A percentile compares a stretch with the other conserved stretches of the same genome.
These are phyloP conservation scores for Crocidura indochinensis DNA, from an alignment of 2,797 vertebrate species.

Conservation along the genomic window DNA sequence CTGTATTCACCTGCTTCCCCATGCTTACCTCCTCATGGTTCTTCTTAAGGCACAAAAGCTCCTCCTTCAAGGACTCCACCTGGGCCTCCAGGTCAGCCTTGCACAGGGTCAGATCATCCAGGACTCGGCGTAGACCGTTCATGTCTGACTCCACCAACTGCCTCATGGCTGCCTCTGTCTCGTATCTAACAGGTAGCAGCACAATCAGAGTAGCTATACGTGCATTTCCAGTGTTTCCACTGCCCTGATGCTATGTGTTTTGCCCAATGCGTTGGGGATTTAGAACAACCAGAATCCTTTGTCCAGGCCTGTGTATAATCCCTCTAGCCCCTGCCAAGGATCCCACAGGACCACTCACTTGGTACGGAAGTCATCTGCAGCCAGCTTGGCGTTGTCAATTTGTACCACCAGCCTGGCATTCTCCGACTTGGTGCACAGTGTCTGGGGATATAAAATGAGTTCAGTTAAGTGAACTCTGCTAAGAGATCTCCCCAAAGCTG, in stretches of 20 bases:
- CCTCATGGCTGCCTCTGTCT: conserved; percentile 83
- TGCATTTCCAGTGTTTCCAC: background rate
- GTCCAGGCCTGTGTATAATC: background rate
- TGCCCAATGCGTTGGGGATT: background rate
- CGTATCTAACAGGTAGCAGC: conserved; percentile 68
- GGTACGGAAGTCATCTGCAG: conserved; percentile 82
- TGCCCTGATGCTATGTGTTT: background rate
- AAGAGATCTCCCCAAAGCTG: background rate
- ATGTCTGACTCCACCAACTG: conserved; percentile 85
- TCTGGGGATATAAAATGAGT: conserved; percentile 86
- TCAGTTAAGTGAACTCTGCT: conserved; percentile 9
- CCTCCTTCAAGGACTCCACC: conserved; percentile 85
- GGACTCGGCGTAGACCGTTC: conserved; percentile 81
- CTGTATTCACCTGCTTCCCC: background rate
- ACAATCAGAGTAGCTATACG: background rate
- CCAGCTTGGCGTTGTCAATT: conserved; percentile 85
- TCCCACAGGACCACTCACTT: conserved; percentile 74
- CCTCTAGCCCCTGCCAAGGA: background rate
- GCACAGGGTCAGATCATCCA: conserved; percentile 85
- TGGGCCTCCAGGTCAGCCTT: conserved; percentile 84
- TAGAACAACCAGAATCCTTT: background rate
- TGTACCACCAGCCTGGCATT: conserved; percentile 83
- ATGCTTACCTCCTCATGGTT: conserved; percentile 87
- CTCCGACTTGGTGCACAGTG: conserved; percentile 85
- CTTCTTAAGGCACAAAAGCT: conserved; percentile 83